Evolutionary conservation across 2,888 invertebrate species (phyloP).

Genomic region (Calameuta idolon): DNA sequence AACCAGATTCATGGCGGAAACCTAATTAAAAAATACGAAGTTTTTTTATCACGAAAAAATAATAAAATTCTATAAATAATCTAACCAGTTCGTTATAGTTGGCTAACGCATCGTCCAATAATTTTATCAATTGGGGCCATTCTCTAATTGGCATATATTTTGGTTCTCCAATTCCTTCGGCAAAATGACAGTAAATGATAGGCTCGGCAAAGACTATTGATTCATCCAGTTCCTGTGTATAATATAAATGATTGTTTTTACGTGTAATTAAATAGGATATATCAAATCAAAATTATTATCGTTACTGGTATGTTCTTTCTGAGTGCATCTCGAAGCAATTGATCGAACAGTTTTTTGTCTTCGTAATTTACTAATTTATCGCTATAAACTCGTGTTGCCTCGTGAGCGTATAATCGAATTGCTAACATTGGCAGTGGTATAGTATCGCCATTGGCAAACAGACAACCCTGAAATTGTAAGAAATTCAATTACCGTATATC

Average conservation of each 20-base stretch:
- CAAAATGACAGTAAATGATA: constrained; percentile 92
- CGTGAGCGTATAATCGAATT: constrained; percentile 89
- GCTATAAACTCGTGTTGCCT: constrained; percentile 89
- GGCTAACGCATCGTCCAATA: constrained; percentile 83
- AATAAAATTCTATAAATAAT: not conserved
- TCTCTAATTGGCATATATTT: constrained; percentile 86
- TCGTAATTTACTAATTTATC: constrained; percentile 80
- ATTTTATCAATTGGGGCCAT: constrained; percentile 78
- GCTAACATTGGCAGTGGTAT: constrained; percentile 78
- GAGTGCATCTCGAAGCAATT: constrained; percentile 79
- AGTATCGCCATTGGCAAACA: constrained; percentile 84
- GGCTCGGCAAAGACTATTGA: constrained; percentile 78
- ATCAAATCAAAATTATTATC: constrained; percentile 1
- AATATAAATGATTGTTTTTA: not conserved
- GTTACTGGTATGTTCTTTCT: constrained; percentile 82
- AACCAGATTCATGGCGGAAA: constrained; percentile 92
- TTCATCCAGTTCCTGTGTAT: constrained; percentile 77
- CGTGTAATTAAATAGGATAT: not conserved
- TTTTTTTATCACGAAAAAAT: not conserved
- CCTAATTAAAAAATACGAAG: constrained; percentile 45
- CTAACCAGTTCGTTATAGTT: constrained; percentile 87
- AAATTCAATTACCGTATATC: not conserved
- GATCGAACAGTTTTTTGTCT: constrained; percentile 80
- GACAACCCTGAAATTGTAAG: constrained; percentile 76
- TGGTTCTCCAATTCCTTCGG: constrained; percentile 89